Conservation (phyloP, 2,888 invertebrate genomes). For the Abrostola tripartita region DNA sequence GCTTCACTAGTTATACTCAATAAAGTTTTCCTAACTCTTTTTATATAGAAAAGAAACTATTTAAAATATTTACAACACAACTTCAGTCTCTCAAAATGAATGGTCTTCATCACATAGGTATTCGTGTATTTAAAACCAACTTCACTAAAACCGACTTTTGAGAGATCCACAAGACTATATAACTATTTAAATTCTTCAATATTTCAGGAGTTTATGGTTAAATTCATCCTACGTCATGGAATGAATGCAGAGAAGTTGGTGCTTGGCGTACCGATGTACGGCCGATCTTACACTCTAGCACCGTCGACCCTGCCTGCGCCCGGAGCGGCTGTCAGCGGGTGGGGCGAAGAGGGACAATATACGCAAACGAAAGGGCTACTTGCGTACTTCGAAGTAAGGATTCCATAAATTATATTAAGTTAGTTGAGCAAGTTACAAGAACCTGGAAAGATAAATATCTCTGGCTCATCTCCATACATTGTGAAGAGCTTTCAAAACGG, state of each 20-base stretch:
- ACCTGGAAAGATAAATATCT: no score
- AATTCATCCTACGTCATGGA: conserved; percentile 90
- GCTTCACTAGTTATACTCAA: no score
- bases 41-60: no score
- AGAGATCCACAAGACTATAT: neutral
- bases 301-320: conserved; percentile 84
- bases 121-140: no score
- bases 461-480: no score
- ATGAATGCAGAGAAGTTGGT: conserved; percentile 91
- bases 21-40: no score
- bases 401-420: no score
- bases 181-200: neutral
- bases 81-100: no score
- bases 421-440: no score
- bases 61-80: no score
- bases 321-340: conserved; percentile 89
- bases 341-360: conserved; percentile 90
- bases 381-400: conserved; percentile 91
- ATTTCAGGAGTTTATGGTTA: conserved; percentile 90
- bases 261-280: conserved; percentile 92
- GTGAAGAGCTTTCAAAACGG: no score
- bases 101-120: no score
- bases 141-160: neutral
- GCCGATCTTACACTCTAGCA: conserved; percentile 91
- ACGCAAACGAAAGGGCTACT: conserved; percentile 91